These are phyloP conservation scores for Standfussiana lucernea DNA, from an alignment of 2,888 invertebrate genomes.

Conservation along the genomic window DNA sequence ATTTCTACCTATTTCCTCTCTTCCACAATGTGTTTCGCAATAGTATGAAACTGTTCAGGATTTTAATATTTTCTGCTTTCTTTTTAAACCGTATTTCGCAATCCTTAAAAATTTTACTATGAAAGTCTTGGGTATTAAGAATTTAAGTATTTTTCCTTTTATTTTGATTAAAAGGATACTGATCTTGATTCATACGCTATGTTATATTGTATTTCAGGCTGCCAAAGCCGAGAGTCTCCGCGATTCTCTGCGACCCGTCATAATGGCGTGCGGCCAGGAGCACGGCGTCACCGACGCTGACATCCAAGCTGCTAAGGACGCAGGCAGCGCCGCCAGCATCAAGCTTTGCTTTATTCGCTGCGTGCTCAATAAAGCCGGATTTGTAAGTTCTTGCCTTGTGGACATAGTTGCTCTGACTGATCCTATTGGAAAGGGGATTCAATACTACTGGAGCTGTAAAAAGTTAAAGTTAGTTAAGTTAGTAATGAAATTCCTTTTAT, in stretches of 20 bases:
- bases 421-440: background rate
- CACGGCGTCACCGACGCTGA: too few species aligned
- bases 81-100: too few species aligned
- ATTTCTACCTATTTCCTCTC: background rate
- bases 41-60: background rate
- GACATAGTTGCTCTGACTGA: background rate
- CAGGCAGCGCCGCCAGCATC: too few species aligned
- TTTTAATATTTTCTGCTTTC: background rate
- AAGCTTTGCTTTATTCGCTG: too few species aligned
- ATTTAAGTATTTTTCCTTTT: too few species aligned
- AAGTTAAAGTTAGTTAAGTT: too few species aligned
- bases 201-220: conserved; percentile 41
- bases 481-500: too few species aligned
- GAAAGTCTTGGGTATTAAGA: background rate
- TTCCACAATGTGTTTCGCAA: background rate
- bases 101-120: too few species aligned
- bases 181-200: background rate
- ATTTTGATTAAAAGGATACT: too few species aligned
- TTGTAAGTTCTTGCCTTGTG: too few species aligned
- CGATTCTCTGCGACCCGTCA: conserved; percentile 21
- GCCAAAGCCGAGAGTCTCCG: conserved; percentile 33
- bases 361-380: too few species aligned
- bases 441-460: background rate
- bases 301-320: too few species aligned
- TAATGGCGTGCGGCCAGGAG: conserved; percentile 49